phyloP scores from a whole-genome alignment of 2,888 invertebrate genomes.

The Dermolepida albohirtum region DNA sequence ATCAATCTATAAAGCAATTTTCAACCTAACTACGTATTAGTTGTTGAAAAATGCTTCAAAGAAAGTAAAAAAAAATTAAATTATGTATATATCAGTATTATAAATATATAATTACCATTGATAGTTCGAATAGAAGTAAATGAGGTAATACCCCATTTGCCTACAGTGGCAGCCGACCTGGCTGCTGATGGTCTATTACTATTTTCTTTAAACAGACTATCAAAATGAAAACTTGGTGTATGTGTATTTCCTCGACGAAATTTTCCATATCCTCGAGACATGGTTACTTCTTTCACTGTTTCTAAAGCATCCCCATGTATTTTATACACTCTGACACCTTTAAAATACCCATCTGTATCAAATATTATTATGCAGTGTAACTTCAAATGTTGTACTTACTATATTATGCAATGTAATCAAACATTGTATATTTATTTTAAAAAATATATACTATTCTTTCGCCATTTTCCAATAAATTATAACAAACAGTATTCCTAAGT shows the following conservation, averaged over 20 bases:
- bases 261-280: conserved; percentile 67
- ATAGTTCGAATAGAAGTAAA: conserved; percentile 90
- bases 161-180: conserved; percentile 89
- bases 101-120: conserved; percentile 70
- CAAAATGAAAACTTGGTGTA: conserved; percentile 72
- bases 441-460: conserved; percentile 40
- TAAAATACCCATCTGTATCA: not conserved
- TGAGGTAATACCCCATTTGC: conserved; percentile 95
- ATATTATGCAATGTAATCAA: conserved; percentile 5
- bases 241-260: conserved; percentile 63
- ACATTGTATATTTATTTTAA: conserved; percentile 34
- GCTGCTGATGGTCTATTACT: conserved; percentile 90
- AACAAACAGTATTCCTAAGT: conserved; percentile 27
- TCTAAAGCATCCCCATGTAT: conserved; percentile 23
- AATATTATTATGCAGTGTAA: no score
- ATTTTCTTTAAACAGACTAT: conserved; percentile 77
- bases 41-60: conserved; percentile 3
- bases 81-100: no score
- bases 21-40: no score
- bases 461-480: conserved; percentile 46
- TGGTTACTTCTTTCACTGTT: conserved; percentile 47
- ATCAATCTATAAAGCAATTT: no score
- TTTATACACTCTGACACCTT: conserved; percentile 5
- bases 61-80: not conserved
- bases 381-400: conserved; percentile 16